These are phyloP conservation scores for Drosophila infuscata DNA, from an alignment of 2,888 invertebrate species.

Conservation along the genomic window DNA sequence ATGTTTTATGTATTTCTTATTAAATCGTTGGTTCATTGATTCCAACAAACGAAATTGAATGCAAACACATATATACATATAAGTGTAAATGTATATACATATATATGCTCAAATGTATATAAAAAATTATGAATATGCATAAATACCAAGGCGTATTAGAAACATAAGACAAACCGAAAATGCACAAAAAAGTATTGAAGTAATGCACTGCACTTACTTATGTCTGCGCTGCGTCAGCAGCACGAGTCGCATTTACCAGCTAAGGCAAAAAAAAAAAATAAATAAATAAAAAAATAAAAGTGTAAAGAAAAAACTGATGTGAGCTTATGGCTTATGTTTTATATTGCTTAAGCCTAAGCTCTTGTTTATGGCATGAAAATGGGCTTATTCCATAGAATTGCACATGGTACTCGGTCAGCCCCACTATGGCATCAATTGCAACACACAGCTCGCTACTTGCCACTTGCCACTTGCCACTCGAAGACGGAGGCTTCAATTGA, in stretches of 20 bases:
- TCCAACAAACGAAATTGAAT: constrained; percentile 77
- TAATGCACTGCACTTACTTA: constrained; percentile 31
- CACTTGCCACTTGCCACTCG: constrained; percentile 28
- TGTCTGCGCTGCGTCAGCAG: constrained; percentile 59
- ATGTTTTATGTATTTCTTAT: constrained; percentile 60
- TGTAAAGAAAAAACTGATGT: constrained; percentile 24
- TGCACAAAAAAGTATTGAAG: constrained; percentile 42
- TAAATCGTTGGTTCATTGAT: constrained; percentile 74
- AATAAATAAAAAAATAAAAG: no score
- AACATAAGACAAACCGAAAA: constrained; percentile 42
- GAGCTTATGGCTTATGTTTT: constrained; percentile 43
- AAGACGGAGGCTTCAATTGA: constrained; percentile 56
- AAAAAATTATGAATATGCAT: constrained; percentile 44
- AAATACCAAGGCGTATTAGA: constrained; percentile 59
- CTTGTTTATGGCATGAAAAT: constrained; percentile 54
- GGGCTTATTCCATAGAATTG: constrained; percentile 63
- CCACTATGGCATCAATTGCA: constrained; percentile 50
- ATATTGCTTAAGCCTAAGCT: constrained; percentile 60
- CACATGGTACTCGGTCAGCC: constrained; percentile 52
- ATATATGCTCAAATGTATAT: constrained; percentile 23
- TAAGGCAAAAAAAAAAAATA: constrained; percentile 1
- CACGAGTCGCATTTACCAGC: constrained; percentile 36
- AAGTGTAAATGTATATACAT: constrained; percentile 25
- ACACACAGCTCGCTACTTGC: constrained; percentile 33
- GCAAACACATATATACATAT: constrained; percentile 39